A percentile compares a stretch with the other conserved stretches of the same genome.
Conservation (phyloP, 2,113 vertebrate genomes). For the Cepphus grylle region DNA sequence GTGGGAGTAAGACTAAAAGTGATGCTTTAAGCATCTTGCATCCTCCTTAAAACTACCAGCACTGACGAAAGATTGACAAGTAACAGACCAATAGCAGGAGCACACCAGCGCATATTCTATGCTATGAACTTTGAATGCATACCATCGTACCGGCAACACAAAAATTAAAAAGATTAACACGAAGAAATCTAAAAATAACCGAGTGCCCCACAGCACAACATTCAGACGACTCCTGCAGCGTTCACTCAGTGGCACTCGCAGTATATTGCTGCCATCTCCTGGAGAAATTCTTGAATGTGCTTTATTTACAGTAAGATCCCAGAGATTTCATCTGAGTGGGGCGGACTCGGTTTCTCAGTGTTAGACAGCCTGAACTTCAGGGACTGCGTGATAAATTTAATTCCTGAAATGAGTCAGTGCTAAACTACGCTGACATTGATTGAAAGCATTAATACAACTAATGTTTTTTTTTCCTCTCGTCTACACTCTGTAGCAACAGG, state of each 20-base stretch:
- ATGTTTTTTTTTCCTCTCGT: rapidly evolving
- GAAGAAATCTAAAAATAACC: constrained; percentile 46
- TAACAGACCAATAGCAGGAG: constrained; percentile 59
- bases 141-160: constrained; percentile 25
- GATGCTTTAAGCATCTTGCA: constrained; percentile 60
- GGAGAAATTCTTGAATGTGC: constrained; percentile 23
- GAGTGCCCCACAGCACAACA: not conserved
- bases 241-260: not conserved
- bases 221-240: not conserved
- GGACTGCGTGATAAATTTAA: not conserved
- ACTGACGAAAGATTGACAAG: constrained; percentile 51
- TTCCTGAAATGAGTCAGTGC: not conserved
- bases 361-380: not conserved
- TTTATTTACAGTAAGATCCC: not conserved
- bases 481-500: not conserved
- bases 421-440: not conserved
- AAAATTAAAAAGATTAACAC: constrained; percentile 44
- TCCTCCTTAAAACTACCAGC: constrained; percentile 54
- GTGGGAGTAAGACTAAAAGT: constrained; percentile 64
- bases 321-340: not conserved
- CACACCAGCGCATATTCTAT: constrained; percentile 24
- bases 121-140: constrained; percentile 46
- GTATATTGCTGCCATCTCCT: constrained; percentile 75
- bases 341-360: not conserved
- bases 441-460: not conserved